phyloP scores from a whole-genome alignment of 2,797 vertebrate species.

The Myoxocephalus aenaeus region DNA sequence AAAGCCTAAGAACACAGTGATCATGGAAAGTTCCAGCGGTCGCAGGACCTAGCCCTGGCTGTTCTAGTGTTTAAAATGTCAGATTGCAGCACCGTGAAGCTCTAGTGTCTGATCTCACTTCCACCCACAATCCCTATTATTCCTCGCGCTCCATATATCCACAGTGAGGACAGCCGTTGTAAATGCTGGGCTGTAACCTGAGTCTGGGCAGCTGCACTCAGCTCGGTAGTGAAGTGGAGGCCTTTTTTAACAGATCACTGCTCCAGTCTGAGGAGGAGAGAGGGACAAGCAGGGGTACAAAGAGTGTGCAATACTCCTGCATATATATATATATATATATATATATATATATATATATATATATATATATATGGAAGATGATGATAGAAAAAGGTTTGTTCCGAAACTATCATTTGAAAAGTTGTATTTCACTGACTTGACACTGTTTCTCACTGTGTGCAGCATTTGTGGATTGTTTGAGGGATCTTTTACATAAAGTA shows the following conservation, averaged over 20 bases:
- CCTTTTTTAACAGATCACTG: conserved; percentile 18
- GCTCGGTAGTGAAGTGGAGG: conserved; percentile 8
- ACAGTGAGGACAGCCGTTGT: conserved; percentile 24
- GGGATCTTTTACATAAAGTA: too few relatives aligned
- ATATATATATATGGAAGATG: too few relatives aligned
- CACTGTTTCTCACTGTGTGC: too few relatives aligned
- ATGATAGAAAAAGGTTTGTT: not conserved
- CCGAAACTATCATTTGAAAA: too few relatives aligned
- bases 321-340: too few relatives aligned
- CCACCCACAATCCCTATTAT: conserved; percentile 42
- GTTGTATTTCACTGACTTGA: too few relatives aligned
- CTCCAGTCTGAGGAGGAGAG: conserved; percentile 1
- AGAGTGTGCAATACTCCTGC: not conserved
- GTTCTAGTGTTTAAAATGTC: conserved; percentile 21
- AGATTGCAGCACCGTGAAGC: conserved; percentile 1
- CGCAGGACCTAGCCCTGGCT: conserved; percentile 7
- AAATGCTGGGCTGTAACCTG: conserved; percentile 48
- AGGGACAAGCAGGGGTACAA: conserved; percentile 3
- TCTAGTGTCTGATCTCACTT: conserved; percentile 40
- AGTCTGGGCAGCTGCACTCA: conserved; percentile 51
- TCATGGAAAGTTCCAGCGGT: not conserved
- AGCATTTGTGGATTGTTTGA: too few relatives aligned
- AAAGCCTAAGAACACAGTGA: not conserved
- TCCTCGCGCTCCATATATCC: conserved; percentile 14
- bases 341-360: too few relatives aligned